Evolutionary conservation across 1,140 invertebrate species (phyloP), one percentile per base, ranked within the genome.

Genomic region (Conopomorpha cramerella): DNA sequence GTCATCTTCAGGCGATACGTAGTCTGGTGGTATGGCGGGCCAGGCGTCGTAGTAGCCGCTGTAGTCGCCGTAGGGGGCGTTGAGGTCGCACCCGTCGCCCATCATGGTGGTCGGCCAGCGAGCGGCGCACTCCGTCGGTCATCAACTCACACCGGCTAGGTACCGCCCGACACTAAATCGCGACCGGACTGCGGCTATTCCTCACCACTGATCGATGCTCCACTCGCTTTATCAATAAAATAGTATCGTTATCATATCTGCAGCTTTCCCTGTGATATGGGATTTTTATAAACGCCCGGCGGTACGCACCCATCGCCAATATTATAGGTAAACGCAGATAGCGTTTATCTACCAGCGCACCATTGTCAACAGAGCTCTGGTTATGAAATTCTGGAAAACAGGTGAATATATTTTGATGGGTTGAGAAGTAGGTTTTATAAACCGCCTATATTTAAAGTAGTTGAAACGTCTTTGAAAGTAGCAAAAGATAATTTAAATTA

Each of bases 1-100:
- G 36, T 79, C 76, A 11, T 86, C 85, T 29, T 84, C 84, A 44
- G 79, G 80, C 13, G 82, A 79, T 18, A 46, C 70, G 57, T 88
- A 87, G 65, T 87, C 85, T 45, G 85, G 84, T 6, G 86, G 85
- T 38, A 86, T 83, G 29, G 86, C 77, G 42, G 86, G 79, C 85
- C 86, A 87, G 43, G 80, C 80, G 45, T 80, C 77, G 49, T 87
- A 85, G 48, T 87, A 87, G 42, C 76, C 81, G 39, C 86, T 84
- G 45, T 85, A 79, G 28, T 80, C 78, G 10, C 57, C 63, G 29
- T 68, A 73, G n/a, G n/a, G n/a, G n/a, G n/a, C n/a, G 19, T 59
- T 63, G 67, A 77, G 71, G 30, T 77, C 72, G 16, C 56, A 59
- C 44, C 43, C 46, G 12, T 78, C 77, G 19, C 55, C 64, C 60